Percentiles rank a stretch among this genome's conserved stretches.
These are phyloP conservation scores for Vollenhovia emeryi DNA, from an alignment of 1,140 invertebrate species.

Conservation along the genomic window DNA sequence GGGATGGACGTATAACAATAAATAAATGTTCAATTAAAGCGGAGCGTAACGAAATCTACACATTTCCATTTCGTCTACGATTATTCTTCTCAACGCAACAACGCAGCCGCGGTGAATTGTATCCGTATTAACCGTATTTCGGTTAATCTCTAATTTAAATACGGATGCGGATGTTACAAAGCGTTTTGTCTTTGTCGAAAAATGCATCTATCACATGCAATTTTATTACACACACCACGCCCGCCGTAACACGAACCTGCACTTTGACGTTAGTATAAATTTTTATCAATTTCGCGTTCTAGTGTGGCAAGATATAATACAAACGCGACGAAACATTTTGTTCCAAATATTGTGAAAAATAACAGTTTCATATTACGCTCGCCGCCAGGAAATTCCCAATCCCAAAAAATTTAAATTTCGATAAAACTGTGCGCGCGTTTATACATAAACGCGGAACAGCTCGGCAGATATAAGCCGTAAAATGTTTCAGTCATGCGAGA, in stretches of 20 bases:
- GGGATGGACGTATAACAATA: background rate
- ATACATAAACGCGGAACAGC: background rate
- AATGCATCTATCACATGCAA: conserved; percentile 20
- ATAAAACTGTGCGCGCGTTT: conserved; percentile 5
- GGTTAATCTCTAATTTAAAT: background rate
- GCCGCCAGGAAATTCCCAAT: background rate
- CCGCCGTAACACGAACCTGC: conserved; percentile 34
- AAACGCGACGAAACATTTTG: conserved; percentile 15
- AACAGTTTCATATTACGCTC: conserved; percentile 21
- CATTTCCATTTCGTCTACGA: background rate
- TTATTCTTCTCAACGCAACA: background rate
- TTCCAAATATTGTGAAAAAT: conserved; percentile 41
- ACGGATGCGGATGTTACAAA: conserved; percentile 1
- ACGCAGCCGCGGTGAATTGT: background rate
- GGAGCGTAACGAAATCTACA: background rate
- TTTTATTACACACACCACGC: conserved; percentile 46
- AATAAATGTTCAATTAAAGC: background rate
- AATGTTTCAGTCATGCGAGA: background rate
- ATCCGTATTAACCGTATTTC: background rate
- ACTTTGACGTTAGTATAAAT: conserved; percentile 47
- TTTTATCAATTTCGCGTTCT: conserved; percentile 30
- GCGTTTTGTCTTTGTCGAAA: conserved; percentile 24
- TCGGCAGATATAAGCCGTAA: background rate
- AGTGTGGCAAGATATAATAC: conserved; percentile 30
- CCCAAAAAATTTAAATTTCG: conserved; percentile 28